Conservation (phyloP, 2,113 vertebrate genomes). For the Silurus glanis region DNA sequence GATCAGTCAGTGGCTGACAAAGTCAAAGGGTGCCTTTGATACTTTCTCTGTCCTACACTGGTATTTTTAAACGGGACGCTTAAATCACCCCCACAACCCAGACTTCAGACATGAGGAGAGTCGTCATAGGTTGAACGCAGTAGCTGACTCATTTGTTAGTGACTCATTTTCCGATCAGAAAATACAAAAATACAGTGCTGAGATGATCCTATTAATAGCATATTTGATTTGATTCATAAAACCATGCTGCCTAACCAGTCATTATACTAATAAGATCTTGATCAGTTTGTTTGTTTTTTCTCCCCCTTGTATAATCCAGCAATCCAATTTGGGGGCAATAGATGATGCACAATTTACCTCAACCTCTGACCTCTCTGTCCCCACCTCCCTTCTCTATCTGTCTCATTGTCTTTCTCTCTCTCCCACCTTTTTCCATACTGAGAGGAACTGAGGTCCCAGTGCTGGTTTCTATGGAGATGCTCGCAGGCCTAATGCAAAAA, state of each 20-base stretch:
- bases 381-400: not conserved
- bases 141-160: slow-evolving; percentile 36
- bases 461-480: slow-evolving; percentile 58
- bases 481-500: slow-evolving; percentile 33
- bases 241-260: not conserved
- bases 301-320: not conserved
- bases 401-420: slow-evolving; percentile 16
- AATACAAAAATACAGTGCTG: slow-evolving; percentile 5
- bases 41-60: not conserved
- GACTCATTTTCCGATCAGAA: slow-evolving; percentile 36
- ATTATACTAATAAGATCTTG: not conserved
- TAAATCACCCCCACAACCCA: not conserved
- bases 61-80: not conserved
- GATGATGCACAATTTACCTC: slow-evolving; percentile 16
- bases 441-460: slow-evolving; percentile 46
- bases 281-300: not conserved
- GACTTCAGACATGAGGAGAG: not conserved
- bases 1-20: not conserved
- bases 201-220: slow-evolving; percentile 23
- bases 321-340: slow-evolving; percentile 33
- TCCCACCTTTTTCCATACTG: slow-evolving; percentile 19
- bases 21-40: not conserved
- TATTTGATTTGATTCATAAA: slow-evolving; percentile 31
- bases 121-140: not conserved
- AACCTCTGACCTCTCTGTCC: not conserved